Evolutionary conservation across 2,797 vertebrate genomes (phyloP).

Genomic region (Bucorvus abyssinicus): DNA sequence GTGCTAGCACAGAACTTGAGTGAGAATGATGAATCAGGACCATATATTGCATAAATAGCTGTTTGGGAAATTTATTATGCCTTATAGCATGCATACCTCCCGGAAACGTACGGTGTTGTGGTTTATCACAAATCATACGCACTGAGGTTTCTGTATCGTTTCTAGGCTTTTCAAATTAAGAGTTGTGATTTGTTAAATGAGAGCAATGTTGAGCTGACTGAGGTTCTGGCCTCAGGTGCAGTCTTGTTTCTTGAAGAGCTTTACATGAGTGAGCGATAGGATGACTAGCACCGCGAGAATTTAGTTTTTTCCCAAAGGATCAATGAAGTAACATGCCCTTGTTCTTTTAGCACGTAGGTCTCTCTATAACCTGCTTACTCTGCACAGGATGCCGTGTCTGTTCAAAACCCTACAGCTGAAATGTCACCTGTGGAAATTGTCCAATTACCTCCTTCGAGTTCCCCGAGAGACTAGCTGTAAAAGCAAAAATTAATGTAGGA

Average conservation of each 20-base stretch:
- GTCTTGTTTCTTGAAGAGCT: background rate
- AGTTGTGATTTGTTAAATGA: background rate
- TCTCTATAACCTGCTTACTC: background rate
- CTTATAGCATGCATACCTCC: background rate
- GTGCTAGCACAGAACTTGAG: background rate
- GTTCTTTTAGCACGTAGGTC: background rate
- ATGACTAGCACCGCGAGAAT: background rate
- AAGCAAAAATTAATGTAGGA: background rate
- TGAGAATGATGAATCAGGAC: background rate
- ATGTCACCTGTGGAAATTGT: background rate
- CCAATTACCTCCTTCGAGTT: background rate
- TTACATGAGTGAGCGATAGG: background rate
- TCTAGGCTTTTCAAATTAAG: background rate
- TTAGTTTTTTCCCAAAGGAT: background rate
- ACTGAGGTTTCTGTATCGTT: background rate
- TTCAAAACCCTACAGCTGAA: background rate
- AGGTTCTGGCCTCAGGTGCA: background rate
- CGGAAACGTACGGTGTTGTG: background rate
- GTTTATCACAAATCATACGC: background rate
- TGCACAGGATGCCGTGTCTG: accelerated
- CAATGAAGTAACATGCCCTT: background rate
- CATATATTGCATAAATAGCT: background rate
- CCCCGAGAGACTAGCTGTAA: background rate
- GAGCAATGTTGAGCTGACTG: accelerated
- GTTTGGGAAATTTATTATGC: background rate